Evolutionary conservation across 2,888 invertebrate genomes (phyloP), one percentile per base, ranked within the genome.

Genomic region (Lasioglossum villosulum): DNA sequence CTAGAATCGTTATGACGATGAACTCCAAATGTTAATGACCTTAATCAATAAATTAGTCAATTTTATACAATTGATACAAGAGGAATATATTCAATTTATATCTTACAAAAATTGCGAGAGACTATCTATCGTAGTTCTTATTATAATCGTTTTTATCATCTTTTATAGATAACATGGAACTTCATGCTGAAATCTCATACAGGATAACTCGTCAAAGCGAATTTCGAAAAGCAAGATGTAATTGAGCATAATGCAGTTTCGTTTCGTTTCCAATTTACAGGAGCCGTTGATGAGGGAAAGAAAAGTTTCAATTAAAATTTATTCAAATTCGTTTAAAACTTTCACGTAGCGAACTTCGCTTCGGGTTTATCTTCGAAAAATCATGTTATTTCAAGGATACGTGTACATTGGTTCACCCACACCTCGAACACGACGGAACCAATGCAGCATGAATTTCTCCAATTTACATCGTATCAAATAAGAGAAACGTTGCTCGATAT

Each of bases 331-430:
- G 30, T 30, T 63, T 63, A 30, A 63, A 63, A 63, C 16, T 63
- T 63, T 16, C 27, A 27, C 27, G 4, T 3, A 8, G 48, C 48
- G 27, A 27, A 59, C 14, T 59, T 59, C n/a, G 4, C 59, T 52
- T n/a, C 27, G 59, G 27, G n/a, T 59, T 59, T 59, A 59, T 59
- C 27, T 59, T 59, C 59, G 27, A 14, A 27, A 59, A 27, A 59
- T 59, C 14, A 14, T 63, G 63, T 63, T 63, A 63, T 68, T 68
- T 10, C 34, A 30, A 68, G 66, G 66, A 68, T 68, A 68, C 34
- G 2, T 34, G 34, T 23, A 37, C 23, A 37, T 68, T 30, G 63
- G 30, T 6, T 63, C 63, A 59, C 27, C n/a, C 59, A 14, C 59
- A 59, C 59, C 59, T 59, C 14, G 14, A 27, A 12, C 12, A 27